phyloP scores from a whole-genome alignment of 2,888 invertebrate species.

The Baronia brevicornis region DNA sequence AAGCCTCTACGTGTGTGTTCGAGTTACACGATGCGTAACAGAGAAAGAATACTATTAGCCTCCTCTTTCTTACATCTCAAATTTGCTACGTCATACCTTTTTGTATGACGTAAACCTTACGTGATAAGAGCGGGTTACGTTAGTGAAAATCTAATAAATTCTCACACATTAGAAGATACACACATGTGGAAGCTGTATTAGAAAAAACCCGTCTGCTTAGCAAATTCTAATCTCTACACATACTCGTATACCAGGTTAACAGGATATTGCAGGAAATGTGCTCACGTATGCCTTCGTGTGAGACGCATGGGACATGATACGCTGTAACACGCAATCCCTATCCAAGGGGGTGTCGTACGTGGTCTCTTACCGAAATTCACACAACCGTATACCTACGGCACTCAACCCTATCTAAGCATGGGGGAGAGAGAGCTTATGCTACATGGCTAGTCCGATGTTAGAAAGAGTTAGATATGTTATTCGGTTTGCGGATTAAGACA shows the following conservation, averaged over 20 bases:
- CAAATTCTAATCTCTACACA: slow-evolving; percentile 75
- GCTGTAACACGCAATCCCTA: slow-evolving; percentile 57
- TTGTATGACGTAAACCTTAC: no score
- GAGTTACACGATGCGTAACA: no score
- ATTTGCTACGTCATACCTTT: no score
- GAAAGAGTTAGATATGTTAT: slow-evolving; percentile 56
- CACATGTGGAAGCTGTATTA: slow-evolving; percentile 48
- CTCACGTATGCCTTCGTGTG: slow-evolving; percentile 58
- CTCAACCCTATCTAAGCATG: slow-evolving; percentile 49
- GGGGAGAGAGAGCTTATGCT: slow-evolving; percentile 39
- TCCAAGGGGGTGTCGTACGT: slow-evolving; percentile 61
- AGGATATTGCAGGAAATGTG: slow-evolving; percentile 48
- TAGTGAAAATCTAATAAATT: no score
- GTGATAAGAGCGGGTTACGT: no score
- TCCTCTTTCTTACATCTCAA: no score
- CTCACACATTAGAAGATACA: slow-evolving; percentile 31
- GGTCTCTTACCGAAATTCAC: slow-evolving; percentile 50
- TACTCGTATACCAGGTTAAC: slow-evolving; percentile 65
- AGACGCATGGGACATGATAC: slow-evolving; percentile 42
- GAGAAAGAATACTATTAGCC: no score
- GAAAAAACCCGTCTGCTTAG: slow-evolving; percentile 71
- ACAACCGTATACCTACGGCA: slow-evolving; percentile 33
- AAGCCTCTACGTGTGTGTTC: no score
- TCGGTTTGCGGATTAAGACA: slow-evolving; percentile 44
- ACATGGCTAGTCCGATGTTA: slow-evolving; percentile 31